Evolutionary conservation across 2,113 vertebrate species (phyloP).

Genomic region (Apodemus sylvaticus): DNA sequence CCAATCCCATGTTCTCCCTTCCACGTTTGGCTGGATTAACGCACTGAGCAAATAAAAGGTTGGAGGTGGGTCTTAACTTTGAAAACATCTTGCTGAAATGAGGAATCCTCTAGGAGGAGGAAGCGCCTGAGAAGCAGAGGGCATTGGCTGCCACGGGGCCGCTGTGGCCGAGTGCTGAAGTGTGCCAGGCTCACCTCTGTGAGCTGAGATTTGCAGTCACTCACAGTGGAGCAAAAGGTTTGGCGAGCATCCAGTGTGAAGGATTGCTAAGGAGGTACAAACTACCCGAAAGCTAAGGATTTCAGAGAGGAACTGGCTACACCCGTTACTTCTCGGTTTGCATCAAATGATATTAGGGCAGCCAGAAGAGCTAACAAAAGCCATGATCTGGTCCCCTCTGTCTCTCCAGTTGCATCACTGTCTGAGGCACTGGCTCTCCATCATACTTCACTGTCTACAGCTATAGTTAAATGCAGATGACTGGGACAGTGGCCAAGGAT

Average conservation of each 20-base stretch:
- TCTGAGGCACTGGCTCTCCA: neutral
- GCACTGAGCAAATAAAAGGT: neutral
- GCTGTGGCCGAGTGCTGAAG: neutral
- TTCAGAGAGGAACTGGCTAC: neutral
- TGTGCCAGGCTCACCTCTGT: neutral
- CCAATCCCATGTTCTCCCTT: neutral
- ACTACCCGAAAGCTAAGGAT: neutral
- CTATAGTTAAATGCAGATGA: neutral
- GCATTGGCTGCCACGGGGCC: neutral
- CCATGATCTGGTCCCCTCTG: neutral
- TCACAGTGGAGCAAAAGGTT: neutral
- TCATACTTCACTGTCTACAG: neutral
- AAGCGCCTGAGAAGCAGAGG: neutral
- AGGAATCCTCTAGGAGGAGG: neutral
- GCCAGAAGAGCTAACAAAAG: neutral
- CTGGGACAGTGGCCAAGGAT: neutral
- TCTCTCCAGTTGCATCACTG: neutral
- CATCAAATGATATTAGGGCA: neutral
- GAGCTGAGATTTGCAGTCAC: neutral
- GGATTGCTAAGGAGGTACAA: neutral
- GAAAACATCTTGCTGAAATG: neutral
- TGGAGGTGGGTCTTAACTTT: neutral
- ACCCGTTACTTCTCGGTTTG: neutral
- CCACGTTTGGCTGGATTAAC: neutral
- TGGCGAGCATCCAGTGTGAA: neutral